Percentiles rank a stretch among this genome's conserved stretches.
Conservation (phyloP, 2,888 invertebrate species). For the Panopea generosa region DNA sequence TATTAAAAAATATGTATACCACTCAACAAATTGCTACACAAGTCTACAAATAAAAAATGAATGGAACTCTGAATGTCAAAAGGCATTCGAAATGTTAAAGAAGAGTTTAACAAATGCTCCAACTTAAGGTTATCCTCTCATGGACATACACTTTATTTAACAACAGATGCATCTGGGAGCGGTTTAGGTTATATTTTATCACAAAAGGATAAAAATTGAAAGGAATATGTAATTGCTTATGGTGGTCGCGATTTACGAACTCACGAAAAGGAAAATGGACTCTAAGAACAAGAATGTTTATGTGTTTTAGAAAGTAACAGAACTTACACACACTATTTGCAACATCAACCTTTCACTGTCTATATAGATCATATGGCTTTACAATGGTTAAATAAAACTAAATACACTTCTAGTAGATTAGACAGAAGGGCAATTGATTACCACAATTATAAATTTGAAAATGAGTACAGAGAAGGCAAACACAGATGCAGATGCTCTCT, state of each 20-base stretch:
- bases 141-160: background rate
- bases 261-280: constrained; percentile 23
- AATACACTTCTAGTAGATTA: constrained; percentile 40
- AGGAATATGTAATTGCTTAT: too few relatives aligned
- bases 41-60: background rate
- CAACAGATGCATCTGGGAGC: constrained; percentile 7
- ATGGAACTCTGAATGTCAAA: constrained; percentile 10
- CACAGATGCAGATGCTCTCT: constrained; percentile 26
- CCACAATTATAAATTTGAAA: too few relatives aligned
- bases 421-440: constrained; percentile 52
- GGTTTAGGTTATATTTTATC: too few relatives aligned
- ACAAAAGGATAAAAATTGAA: too few relatives aligned
- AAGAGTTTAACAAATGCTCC: background rate
- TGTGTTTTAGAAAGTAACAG: constrained; percentile 33
- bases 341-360: constrained; percentile 22
- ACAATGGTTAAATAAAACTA: constrained; percentile 27
- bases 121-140: background rate
- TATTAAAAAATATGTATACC: constrained; percentile 3
- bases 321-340: constrained; percentile 33
- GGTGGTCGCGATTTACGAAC: constrained; percentile 25
- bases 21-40: constrained; percentile 11
- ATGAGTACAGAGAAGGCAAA: constrained; percentile 20
- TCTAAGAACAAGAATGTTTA: constrained; percentile 35
- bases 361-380: constrained; percentile 32
- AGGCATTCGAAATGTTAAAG: constrained; percentile 5